phyloP scores from a whole-genome alignment of 2,888 invertebrate species.

The Scaptomyza tumidula region DNA sequence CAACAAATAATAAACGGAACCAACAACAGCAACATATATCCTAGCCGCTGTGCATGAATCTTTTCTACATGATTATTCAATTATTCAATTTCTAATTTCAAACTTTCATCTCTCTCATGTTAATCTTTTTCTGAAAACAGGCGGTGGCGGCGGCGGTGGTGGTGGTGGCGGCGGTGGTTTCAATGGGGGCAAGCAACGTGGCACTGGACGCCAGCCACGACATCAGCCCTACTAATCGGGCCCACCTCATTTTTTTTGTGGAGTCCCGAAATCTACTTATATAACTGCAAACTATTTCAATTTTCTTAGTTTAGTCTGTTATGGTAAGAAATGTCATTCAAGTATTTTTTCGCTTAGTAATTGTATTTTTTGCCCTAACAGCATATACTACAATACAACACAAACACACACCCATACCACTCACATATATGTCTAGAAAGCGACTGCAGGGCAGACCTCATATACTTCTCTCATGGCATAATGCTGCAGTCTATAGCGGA shows the following conservation, averaged over 20 bases:
- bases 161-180: slow-evolving; percentile 83
- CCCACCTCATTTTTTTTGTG: slow-evolving; percentile 11
- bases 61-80: neutral
- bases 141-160: slow-evolving; percentile 63
- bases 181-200: slow-evolving; percentile 93
- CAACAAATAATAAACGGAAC: slow-evolving; percentile 6
- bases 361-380: slow-evolving; percentile 26
- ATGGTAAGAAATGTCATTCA: slow-evolving; percentile 56
- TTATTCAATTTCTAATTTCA: slow-evolving; percentile 7
- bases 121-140: slow-evolving; percentile 48
- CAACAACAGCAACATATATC: slow-evolving; percentile 23
- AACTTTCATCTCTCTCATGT: slow-evolving; percentile 21
- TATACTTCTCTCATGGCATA: slow-evolving; percentile 48
- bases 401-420: slow-evolving; percentile 7
- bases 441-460: slow-evolving; percentile 43
- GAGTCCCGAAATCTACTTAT: slow-evolving; percentile 55
- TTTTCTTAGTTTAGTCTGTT: slow-evolving; percentile 78
- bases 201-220: slow-evolving; percentile 92
- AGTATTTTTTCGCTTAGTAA: slow-evolving; percentile 7
- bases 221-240: slow-evolving; percentile 92
- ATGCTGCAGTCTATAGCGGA: slow-evolving; percentile 41
- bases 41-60: slow-evolving; percentile 46
- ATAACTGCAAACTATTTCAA: slow-evolving; percentile 77
- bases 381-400: slow-evolving; percentile 46
- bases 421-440: slow-evolving; percentile 29